Percentiles rank a stretch among this genome's conserved stretches.
Evolutionary conservation across 2,797 vertebrate species (phyloP).

Genomic region (Falco naumanni): DNA sequence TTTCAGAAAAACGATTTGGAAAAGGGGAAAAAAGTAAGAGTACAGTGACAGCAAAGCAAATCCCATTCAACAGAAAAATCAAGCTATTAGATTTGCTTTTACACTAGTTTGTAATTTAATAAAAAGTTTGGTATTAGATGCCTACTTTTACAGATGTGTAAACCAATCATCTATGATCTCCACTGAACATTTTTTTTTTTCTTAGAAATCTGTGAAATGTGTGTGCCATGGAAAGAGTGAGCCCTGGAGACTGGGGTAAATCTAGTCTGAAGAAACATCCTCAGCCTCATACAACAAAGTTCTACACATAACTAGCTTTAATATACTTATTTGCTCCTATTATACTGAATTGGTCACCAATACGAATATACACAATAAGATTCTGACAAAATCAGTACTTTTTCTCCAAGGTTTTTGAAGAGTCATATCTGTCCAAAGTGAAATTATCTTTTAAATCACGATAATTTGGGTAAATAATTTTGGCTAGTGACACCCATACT

Average conservation of each 20-base stretch:
- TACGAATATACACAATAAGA: not conserved
- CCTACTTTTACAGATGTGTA: not conserved
- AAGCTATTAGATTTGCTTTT: not conserved
- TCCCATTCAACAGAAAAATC: not conserved
- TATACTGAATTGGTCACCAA: not conserved
- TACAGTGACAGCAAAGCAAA: not conserved
- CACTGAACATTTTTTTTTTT: not conserved
- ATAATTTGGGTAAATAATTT: not conserved
- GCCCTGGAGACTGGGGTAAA: not conserved
- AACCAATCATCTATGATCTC: rapidly evolving
- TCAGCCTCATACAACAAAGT: not conserved
- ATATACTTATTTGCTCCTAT: not conserved
- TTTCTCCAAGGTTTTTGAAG: not conserved
- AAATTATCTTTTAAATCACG: not conserved
- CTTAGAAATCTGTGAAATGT: not conserved
- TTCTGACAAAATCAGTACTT: not conserved
- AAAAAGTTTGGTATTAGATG: not conserved
- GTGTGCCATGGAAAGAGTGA: not conserved
- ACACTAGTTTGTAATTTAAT: not conserved
- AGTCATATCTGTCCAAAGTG: not conserved
- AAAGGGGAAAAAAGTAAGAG: not conserved
- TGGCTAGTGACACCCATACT: not conserved
- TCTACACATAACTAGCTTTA: not conserved
- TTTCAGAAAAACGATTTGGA: not conserved
- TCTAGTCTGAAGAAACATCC: not conserved